phyloP scores from a whole-genome alignment of 2,113 vertebrate genomes.

The Datnioides undecimradiatus region DNA sequence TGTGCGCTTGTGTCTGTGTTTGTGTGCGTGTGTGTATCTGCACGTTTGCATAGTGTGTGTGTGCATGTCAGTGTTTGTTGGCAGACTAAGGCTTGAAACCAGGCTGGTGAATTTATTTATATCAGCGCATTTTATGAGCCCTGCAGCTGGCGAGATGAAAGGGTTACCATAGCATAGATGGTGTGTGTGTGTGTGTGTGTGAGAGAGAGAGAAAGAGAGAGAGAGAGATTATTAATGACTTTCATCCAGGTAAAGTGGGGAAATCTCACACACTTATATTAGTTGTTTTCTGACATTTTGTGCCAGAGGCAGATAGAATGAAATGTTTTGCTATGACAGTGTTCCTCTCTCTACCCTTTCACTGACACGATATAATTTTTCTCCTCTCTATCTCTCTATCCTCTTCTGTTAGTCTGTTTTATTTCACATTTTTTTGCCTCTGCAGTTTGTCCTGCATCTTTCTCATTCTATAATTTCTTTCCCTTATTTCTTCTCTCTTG shows the following conservation, averaged over 20 bases:
- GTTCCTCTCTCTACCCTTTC: conserved; percentile 48
- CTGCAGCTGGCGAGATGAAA: conserved; percentile 69
- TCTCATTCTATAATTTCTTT: conserved; percentile 7
- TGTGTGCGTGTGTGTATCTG: neutral
- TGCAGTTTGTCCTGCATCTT: neutral
- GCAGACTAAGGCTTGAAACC: conserved; percentile 51
- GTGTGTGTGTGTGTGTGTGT: conserved; percentile 7
- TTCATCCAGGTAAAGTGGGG: conserved; percentile 58
- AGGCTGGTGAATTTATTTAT: conserved; percentile 71
- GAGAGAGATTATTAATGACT: conserved; percentile 57
- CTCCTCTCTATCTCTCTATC: conserved; percentile 1
- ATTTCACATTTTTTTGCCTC: conserved; percentile 13
- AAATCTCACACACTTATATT: conserved; percentile 45
- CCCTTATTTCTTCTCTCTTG: conserved; percentile 15
- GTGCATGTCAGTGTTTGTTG: conserved; percentile 9
- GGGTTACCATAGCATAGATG: conserved; percentile 38
- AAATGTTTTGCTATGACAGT: conserved; percentile 59
- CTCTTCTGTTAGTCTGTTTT: conserved; percentile 24
- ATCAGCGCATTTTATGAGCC: conserved; percentile 65
- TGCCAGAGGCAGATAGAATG: conserved; percentile 50
- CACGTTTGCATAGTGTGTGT: neutral
- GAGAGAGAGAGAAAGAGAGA: too few species aligned
- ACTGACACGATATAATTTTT: neutral
- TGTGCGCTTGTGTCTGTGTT: conserved; percentile 25
- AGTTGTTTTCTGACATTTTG: conserved; percentile 56